Base-by-base conservation (phyloP, 2,113 vertebrate species). In the Zosterops hypoxanthus region DNA sequence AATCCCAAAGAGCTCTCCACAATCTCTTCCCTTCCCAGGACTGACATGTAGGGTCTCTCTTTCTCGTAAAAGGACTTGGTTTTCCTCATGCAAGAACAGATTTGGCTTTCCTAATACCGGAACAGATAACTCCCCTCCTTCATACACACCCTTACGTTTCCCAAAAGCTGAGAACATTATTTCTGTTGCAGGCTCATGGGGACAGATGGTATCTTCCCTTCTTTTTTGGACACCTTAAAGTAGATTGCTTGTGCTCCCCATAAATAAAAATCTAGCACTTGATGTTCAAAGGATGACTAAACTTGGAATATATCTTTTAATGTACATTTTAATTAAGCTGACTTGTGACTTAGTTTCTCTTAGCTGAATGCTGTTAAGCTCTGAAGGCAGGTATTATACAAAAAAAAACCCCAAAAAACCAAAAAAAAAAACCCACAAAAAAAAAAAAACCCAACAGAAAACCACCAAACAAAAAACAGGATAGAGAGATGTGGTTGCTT, bases 201-300 rank as follows among this genome's bases (percentile, higher is more conserved):
- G 79, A 93, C 90, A 96, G 90, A 96, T 88, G 78, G 93, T 60
- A 83, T 83, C 68, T 92, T 94, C 60, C 86, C 44, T 94, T 90
- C 60, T 90, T 94, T 87, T 95, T 81, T 77, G 82, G 88, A 93
- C 55, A 77, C 71, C 47, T 86, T 92, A 73, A 80, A 93, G 83
- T 92, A 81, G 88, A 92, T 70, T 4, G 6, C 64, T 80, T 88
- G 39, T 46, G 22, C 36, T 82, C 68, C 77, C 82, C 69, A 92
- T 90, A 95, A 92, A 92, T 60, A 82, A 69, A 85, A 52, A 66
- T 19, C 2, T 26, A 90, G 20, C 39, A 86, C 59, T 57, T 47
- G 31, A 70, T 71, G 66, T 91, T 83, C 47, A 90, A 80, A 88
- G 31, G 21, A 90, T 91, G 26, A 85, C 47, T 90, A 94, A 80